phyloP scores from a whole-genome alignment of 2,888 invertebrate species.

The Neoaliturus tenellus region DNA sequence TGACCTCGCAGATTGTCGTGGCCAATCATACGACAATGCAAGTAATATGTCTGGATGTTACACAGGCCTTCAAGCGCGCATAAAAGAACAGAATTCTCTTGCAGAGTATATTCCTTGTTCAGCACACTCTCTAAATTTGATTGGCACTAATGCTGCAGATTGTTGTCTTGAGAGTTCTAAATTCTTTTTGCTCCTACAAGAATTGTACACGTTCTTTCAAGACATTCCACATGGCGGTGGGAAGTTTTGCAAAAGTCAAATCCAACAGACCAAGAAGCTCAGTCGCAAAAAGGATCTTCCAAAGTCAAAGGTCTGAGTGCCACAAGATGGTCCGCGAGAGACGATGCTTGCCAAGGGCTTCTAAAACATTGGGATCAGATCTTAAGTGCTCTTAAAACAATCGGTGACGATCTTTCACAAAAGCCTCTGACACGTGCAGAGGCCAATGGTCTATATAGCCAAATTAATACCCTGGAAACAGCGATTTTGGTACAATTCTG shows the following conservation, averaged over 20 bases:
- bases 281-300: not conserved
- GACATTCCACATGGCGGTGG: constrained; percentile 7
- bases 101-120: constrained; percentile 67
- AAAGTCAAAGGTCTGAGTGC: no score
- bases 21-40: constrained; percentile 69
- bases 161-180: not conserved
- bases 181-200: constrained; percentile 4
- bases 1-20: constrained; percentile 65
- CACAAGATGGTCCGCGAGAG: constrained; percentile 31
- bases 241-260: constrained; percentile 10
- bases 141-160: not conserved
- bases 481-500: constrained; percentile 10
- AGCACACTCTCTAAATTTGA: constrained; percentile 67
- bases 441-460: not conserved
- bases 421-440: not conserved
- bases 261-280: not conserved
- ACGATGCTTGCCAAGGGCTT: constrained; percentile 23
- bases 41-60: constrained; percentile 68
- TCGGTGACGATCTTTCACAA: not conserved
- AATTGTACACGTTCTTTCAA: constrained; percentile 24
- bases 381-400: not conserved
- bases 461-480: constrained; percentile 18
- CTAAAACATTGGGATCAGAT: not conserved
- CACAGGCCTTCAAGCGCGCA: constrained; percentile 66
- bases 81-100: constrained; percentile 65